These are phyloP conservation scores for Stichopus horrens DNA, from an alignment of 53 echinoderm and acorn worm genomes.

Conservation along the genomic window DNA sequence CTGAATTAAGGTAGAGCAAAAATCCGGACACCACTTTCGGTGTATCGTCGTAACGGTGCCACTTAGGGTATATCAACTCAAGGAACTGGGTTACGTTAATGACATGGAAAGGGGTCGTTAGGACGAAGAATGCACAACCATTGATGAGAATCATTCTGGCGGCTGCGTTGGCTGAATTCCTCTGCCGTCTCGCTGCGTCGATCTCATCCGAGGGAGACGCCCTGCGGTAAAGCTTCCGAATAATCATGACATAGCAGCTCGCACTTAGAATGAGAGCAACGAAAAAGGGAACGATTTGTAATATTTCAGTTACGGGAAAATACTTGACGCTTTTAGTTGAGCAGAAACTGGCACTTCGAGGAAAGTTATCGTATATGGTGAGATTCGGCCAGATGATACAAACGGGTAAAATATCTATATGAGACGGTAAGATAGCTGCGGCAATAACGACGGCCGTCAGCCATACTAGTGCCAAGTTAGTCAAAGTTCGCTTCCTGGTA, in stretches of 20 bases:
- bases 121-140: conserved; percentile 9
- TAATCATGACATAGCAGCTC: not conserved
- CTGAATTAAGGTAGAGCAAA: conserved; percentile 9
- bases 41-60: not conserved
- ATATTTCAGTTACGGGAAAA: not conserved
- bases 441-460: not conserved
- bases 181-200: not conserved
- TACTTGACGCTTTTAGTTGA: not conserved
- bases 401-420: not conserved
- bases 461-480: not conserved
- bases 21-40: not conserved
- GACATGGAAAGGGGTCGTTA: conserved; percentile 9
- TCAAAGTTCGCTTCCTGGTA: not conserved
- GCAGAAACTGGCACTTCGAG: not conserved
- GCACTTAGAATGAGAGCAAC: not conserved
- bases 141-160: conserved; percentile 16
- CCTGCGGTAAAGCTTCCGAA: not conserved
- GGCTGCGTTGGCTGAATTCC: not conserved
- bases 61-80: not conserved
- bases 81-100: not conserved
- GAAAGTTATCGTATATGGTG: not conserved
- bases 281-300: conserved; percentile 11
- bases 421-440: not conserved
- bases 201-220: too few relatives aligned
- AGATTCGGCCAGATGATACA: not conserved